Evolutionary conservation across 2,797 vertebrate genomes (phyloP), one percentile per base, ranked within the genome.

Genomic region (Sebastes trivittatus): DNA sequence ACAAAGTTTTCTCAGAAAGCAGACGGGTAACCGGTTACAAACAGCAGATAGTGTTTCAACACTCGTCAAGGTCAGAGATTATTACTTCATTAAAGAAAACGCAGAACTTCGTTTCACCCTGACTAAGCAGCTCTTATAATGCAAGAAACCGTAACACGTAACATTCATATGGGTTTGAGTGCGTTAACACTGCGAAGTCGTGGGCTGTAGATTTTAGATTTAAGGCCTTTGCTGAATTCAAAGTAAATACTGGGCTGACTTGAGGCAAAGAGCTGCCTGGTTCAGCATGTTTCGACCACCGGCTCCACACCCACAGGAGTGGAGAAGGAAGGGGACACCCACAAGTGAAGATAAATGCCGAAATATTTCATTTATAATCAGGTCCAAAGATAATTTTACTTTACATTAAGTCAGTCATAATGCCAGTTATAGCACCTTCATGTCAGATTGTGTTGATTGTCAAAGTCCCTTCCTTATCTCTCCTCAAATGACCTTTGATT

Each of bases 151-250:
- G 60, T 7, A 27, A 75, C n/a, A 29, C 14, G 10, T 32, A 84
- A 87, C 85, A 90, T 89, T 91, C 81, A 72, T 36, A 34, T 64
- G 78, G 42, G 36, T 42, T 42, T 58, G 52, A 60, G 55, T 36
- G n/a, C 23, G 30, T 79, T 66, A 42, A 30, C 59, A 68, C 22
- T 61, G 18, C 4, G 29, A 20, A 20, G 23, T 16, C 7, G 0
- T 3, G 59, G 59, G 62, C 11, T 65, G 49, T 20, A 22, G 62
- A 64, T 86, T 58, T 55, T 72, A 10, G 77, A 59, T 36, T 5
- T 72, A 86, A 92, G 82, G 80, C 87, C 60, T 81, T 54, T 7
- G 23, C 3, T 78, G 75, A 67, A 67, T 58, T 22, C 2, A 20
- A 23, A 72, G 10, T 5, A 58, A 77, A 76, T 3, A 72, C 38